Evolutionary conservation across 2,113 vertebrate genomes (phyloP).

Genomic region (Emydocephalus ijimae): DNA sequence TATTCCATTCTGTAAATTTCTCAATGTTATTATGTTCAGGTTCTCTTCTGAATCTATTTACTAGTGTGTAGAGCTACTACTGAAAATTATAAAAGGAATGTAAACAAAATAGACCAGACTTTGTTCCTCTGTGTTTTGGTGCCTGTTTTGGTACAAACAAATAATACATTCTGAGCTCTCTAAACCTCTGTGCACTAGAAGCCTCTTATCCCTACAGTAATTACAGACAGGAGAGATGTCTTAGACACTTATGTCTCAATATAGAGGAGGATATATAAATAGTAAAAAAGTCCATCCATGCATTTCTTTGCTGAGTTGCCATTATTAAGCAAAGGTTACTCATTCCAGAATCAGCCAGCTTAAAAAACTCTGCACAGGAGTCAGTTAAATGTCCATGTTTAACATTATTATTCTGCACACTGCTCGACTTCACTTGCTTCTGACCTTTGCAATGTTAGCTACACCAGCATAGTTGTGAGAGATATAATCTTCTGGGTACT

Average conservation of each 20-base stretch:
- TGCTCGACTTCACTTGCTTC: not conserved
- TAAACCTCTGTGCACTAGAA: not conserved
- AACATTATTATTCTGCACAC: not conserved
- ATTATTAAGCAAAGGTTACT: not conserved
- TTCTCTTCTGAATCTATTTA: not conserved
- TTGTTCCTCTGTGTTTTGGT: not conserved
- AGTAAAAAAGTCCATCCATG: not conserved
- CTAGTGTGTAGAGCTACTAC: not conserved
- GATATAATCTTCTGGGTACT: not conserved
- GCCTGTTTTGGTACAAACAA: not conserved
- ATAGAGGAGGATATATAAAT: not conserved
- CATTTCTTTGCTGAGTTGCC: not conserved
- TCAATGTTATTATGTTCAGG: not conserved
- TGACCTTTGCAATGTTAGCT: not conserved
- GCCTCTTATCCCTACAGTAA: not conserved
- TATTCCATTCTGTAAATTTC: not conserved
- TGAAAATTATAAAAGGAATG: not conserved
- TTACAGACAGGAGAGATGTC: not conserved
- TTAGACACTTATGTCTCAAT: not conserved
- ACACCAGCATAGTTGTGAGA: not conserved
- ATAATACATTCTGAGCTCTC: not conserved
- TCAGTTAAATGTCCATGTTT: not conserved
- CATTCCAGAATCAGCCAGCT: not conserved
- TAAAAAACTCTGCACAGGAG: not conserved
- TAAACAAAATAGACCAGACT: not conserved